A percentile compares a stretch with the other conserved stretches of the same genome.
phyloP scores from a whole-genome alignment of 2,113 vertebrate genomes.

The Theristicus caerulescens region DNA sequence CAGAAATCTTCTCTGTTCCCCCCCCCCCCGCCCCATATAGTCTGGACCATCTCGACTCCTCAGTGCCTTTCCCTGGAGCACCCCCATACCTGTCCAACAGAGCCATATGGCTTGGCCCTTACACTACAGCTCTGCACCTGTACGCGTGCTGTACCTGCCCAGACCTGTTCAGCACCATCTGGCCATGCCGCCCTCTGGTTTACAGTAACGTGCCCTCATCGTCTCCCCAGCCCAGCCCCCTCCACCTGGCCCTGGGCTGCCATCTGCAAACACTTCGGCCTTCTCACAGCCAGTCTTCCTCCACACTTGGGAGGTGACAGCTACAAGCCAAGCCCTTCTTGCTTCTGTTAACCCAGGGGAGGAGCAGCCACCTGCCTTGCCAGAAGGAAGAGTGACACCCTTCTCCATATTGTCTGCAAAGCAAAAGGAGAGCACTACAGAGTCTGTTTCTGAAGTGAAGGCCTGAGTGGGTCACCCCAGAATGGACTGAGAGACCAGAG shows the following conservation, averaged over 20 bases:
- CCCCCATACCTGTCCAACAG: background rate
- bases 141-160: background rate
- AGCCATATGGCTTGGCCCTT: background rate
- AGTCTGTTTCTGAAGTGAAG: background rate
- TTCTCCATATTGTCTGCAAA: background rate
- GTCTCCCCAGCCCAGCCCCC: background rate
- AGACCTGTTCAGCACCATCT: background rate
- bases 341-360: background rate
- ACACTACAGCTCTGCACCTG: background rate
- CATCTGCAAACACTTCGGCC: background rate
- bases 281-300: background rate
- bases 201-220: background rate
- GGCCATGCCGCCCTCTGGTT: background rate
- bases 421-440: background rate
- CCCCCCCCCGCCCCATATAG: accelerated
- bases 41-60: background rate
- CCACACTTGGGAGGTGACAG: background rate
- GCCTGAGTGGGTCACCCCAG: background rate
- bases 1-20: background rate
- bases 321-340: background rate
- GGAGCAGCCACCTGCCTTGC: background rate
- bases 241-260: background rate
- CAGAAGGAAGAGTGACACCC: background rate
- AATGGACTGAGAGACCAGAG: background rate
- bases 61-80: background rate